These are phyloP conservation scores for Limnephilus rhombicus DNA, from an alignment of 2,888 invertebrate genomes.

Conservation along the genomic window DNA sequence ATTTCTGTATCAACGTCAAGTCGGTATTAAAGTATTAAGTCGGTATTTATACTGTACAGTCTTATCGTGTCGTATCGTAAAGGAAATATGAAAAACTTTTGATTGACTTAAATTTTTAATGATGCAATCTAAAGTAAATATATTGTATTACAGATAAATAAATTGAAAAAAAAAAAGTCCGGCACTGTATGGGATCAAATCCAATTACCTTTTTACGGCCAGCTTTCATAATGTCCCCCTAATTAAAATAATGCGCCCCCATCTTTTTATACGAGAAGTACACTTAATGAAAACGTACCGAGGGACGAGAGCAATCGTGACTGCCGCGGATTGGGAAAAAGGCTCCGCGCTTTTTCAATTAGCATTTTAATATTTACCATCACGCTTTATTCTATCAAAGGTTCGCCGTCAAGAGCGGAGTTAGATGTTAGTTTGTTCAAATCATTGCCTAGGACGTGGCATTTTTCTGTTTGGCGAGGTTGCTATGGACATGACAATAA, in stretches of 20 bases:
- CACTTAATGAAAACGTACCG: slow-evolving; percentile 14
- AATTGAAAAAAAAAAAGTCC: no score
- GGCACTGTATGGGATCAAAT: neutral
- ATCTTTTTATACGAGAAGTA: slow-evolving; percentile 32
- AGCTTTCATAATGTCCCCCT: slow-evolving; percentile 40
- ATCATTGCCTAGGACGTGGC: neutral
- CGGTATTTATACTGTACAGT: no score
- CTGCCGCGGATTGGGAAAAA: neutral
- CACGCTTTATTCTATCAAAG: neutral
- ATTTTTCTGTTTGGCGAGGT: neutral
- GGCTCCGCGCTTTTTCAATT: neutral
- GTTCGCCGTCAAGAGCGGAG: neutral
- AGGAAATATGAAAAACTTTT: neutral
- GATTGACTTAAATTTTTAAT: neutral
- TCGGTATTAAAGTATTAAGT: no score
- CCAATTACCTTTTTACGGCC: slow-evolving; percentile 19
- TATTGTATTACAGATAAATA: no score
- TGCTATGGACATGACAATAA: neutral
- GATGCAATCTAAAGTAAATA: no score
- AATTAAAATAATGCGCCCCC: slow-evolving; percentile 56
- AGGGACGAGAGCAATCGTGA: neutral
- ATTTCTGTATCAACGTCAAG: no score
- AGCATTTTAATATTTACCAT: neutral
- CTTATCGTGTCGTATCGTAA: no score
- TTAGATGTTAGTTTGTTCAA: neutral